These are phyloP conservation scores for Centropus bengalensis DNA, from an alignment of 2,113 vertebrate species.

Conservation along the genomic window DNA sequence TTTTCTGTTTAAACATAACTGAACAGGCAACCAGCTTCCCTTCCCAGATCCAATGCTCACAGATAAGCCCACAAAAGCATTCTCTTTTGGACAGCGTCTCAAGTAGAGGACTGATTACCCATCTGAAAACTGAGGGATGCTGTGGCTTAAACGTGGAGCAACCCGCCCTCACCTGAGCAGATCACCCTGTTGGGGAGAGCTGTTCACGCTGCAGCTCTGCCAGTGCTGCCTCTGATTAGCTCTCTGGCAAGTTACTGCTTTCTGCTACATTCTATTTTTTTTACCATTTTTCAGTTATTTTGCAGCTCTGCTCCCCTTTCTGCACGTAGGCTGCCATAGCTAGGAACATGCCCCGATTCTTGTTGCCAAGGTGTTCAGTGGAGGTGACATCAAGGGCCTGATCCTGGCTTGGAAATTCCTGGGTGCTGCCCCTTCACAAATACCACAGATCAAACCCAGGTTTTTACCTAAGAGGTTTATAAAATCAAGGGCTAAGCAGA, in stretches of 20 bases:
- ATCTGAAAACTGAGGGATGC: not conserved
- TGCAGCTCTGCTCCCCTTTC: not conserved
- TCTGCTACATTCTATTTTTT: not conserved
- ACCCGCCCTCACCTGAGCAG: not conserved
- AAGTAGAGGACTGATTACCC: not conserved
- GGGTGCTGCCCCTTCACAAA: not conserved
- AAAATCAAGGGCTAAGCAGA: not conserved
- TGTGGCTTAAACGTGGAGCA: not conserved
- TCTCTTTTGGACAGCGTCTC: not conserved
- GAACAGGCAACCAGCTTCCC: not conserved
- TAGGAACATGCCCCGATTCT: not conserved
- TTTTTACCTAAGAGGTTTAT: not conserved
- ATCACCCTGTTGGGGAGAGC: not conserved
- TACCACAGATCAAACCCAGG: not conserved
- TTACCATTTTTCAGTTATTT: not conserved
- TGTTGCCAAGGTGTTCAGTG: not conserved
- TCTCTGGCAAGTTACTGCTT: not conserved
- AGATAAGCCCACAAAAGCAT: not conserved
- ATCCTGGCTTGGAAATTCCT: not conserved
- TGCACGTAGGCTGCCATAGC: not conserved
- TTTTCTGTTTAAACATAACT: not conserved
- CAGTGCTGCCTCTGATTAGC: fast-evolving
- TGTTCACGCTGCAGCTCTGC: not conserved
- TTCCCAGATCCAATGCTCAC: not conserved
- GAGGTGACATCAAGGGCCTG: not conserved